A percentile compares a stretch with the other conserved stretches of the same genome.
phyloP scores from a whole-genome alignment of 2,797 vertebrate species.

The Alca torda region DNA sequence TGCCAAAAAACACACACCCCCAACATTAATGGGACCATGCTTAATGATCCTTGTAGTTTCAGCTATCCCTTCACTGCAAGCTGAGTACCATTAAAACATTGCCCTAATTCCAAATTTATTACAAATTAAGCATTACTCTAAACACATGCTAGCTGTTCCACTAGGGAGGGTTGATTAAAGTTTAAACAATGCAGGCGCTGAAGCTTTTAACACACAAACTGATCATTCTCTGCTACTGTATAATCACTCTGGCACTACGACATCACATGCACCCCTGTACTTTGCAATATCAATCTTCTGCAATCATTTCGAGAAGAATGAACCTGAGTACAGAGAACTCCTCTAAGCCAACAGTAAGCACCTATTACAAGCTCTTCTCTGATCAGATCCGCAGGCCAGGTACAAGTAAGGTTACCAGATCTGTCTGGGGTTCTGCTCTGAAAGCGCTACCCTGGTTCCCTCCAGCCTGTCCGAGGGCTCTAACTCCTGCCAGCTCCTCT shows the following conservation, averaged over 20 bases:
- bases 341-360: background rate
- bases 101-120: slow-evolving; percentile 12
- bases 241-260: background rate
- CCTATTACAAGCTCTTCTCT: background rate
- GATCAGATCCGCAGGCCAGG: background rate
- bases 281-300: background rate
- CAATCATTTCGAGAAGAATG: background rate
- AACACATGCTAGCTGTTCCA: slow-evolving; percentile 10
- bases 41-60: background rate
- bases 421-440: background rate
- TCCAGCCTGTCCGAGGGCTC: background rate
- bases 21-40: background rate
- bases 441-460: background rate
- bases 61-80: background rate
- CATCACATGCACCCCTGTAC: background rate
- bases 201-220: background rate
- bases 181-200: background rate
- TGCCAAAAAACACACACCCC: background rate
- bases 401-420: background rate
- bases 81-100: background rate
- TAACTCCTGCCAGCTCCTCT: background rate
- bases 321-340: background rate
- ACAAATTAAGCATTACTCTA: slow-evolving; percentile 26
- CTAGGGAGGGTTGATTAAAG: background rate
- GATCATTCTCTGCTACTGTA: background rate